Base-by-base conservation (phyloP, 2,888 invertebrate species). In the Bedellia somnulentella region DNA sequence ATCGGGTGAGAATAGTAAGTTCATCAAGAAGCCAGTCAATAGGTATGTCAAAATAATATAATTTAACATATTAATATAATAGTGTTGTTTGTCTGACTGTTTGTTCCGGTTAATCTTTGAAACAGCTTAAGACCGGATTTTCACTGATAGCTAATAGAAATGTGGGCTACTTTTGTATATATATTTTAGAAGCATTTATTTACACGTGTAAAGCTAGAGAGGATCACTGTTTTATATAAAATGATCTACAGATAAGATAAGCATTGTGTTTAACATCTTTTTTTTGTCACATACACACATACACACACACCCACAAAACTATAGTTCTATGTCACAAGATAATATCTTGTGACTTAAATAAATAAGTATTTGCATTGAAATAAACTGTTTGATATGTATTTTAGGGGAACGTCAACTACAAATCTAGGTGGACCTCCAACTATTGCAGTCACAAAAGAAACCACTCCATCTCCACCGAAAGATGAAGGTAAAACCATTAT, bases 1-100 rank as follows among this genome's bases (percentile, higher is more conserved):
- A 0, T 80, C 80, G 1, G 79, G 80, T 0, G 80, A 80, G 10
- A 64, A 71, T 8, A 55, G 60, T 13, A n/a, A n/a, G n/a, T n/a
- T n/a, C n/a, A 60, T 49, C 33, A 67, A 53, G 36, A 63, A 47
- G 38, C 53, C 60, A 21, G 42, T 73, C 30, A 62, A 63, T 8
- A 73, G 70, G 75, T 75, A n/a, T n/a, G n/a, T n/a, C n/a, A n/a
- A n/a, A n/a, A n/a, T n/a, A n/a, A n/a, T n/a, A n/a, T n/a, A n/a
- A n/a, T n/a, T n/a, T n/a, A n/a, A n/a, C n/a, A n/a, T n/a, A n/a
- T n/a, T n/a, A n/a, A n/a, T n/a, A n/a, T n/a, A n/a, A n/a, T n/a
- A n/a, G n/a, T n/a, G n/a, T n/a, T n/a, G n/a, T n/a, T n/a, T n/a
- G n/a, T n/a, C n/a, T n/a, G n/a, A n/a, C n/a, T n/a, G n/a, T n/a